Evolutionary conservation across 1,140 invertebrate species (phyloP).

Genomic region (Contarinia nasturtii): DNA sequence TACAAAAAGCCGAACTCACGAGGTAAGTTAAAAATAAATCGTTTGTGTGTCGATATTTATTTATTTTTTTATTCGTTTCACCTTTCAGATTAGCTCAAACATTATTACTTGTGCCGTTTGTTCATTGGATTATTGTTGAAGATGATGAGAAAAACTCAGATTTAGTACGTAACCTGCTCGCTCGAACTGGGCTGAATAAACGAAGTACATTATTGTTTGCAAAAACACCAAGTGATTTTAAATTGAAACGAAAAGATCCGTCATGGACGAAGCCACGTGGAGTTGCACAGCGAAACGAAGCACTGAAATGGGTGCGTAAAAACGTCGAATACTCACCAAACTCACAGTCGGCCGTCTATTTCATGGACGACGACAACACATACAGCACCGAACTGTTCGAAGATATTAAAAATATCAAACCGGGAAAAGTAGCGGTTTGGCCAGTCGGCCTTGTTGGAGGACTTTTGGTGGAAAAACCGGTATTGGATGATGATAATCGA

Average conservation of each 20-base stretch:
- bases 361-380: constrained; percentile 94
- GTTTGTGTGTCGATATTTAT: not conserved
- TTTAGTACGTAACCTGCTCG: constrained; percentile 65
- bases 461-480: constrained; percentile 65
- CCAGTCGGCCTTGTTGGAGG: constrained; percentile 91
- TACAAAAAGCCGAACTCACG: constrained; percentile 90
- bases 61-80: too few relatives aligned
- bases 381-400: constrained; percentile 54
- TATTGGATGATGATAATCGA: constrained; percentile 40
- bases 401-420: constrained; percentile 48
- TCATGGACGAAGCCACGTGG: constrained; percentile 85
- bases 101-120: constrained; percentile 65
- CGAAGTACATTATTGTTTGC: constrained; percentile 19
- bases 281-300: constrained; percentile 84
- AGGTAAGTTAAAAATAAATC: constrained; percentile 27
- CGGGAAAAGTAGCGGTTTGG: constrained; percentile 76
- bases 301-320: constrained; percentile 65
- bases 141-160: constrained; percentile 57
- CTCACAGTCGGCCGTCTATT: constrained; percentile 72
- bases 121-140: constrained; percentile 94
- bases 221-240: constrained; percentile 38
- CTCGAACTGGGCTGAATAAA: constrained; percentile 28
- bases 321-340: constrained; percentile 31
- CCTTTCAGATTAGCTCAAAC: constrained; percentile 65
- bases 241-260: constrained; percentile 30